phyloP scores from a whole-genome alignment of 2,113 vertebrate genomes.

The Sarotherodon lohbergeri region DNA sequence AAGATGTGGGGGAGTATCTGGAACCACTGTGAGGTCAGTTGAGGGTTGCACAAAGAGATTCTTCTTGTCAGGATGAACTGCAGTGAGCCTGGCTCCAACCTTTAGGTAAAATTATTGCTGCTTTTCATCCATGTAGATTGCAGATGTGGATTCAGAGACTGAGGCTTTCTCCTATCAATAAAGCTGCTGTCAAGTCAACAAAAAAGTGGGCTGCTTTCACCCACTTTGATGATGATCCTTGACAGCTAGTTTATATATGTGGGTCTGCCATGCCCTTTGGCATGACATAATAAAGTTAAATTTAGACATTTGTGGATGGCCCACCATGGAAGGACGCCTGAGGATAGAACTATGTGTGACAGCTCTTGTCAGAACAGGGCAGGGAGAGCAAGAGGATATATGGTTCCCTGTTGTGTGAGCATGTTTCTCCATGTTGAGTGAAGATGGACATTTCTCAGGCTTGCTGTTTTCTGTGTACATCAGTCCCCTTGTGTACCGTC shows the following conservation, averaged over 20 bases:
- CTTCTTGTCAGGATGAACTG: slow-evolving; percentile 15
- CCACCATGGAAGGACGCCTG: slow-evolving; percentile 60
- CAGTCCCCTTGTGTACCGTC: neutral
- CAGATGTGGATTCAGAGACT: neutral
- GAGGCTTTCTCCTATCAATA: neutral
- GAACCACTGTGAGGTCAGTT: slow-evolving; percentile 38
- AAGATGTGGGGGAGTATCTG: slow-evolving; percentile 28
- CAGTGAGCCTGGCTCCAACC: neutral
- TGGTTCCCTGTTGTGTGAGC: neutral
- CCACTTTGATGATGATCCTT: neutral
- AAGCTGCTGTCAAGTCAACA: neutral
- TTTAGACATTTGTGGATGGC: slow-evolving; percentile 37
- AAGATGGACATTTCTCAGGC: neutral
- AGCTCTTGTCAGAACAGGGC: slow-evolving; percentile 20
- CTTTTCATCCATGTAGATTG: neutral
- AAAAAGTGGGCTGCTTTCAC: slow-evolving; percentile 36
- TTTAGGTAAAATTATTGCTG: neutral
- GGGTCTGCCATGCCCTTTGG: slow-evolving; percentile 38
- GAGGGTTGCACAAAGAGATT: slow-evolving; percentile 15
- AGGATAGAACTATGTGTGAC: slow-evolving; percentile 40
- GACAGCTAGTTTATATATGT: slow-evolving; percentile 38
- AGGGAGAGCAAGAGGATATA: slow-evolving; percentile 23
- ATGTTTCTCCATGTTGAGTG: neutral
- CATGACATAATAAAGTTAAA: slow-evolving; percentile 57
- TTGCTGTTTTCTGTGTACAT: neutral